Conservation (phyloP, 1,140 invertebrate species). For the Tetramorium simillimum region DNA sequence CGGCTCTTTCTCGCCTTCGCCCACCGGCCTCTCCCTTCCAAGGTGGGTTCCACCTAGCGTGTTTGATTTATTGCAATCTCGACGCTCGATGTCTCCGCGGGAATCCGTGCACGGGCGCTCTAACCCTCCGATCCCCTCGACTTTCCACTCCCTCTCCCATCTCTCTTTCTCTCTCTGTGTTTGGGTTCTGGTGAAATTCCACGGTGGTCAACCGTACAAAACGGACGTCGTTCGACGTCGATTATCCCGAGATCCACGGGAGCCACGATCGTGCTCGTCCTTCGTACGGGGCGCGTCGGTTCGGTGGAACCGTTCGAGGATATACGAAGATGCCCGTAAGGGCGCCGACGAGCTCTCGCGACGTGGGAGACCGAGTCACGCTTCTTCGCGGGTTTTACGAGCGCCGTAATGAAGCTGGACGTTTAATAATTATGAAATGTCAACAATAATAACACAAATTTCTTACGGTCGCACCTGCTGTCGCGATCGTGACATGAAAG, state of each 20-base stretch:
- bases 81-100: constrained; percentile 66
- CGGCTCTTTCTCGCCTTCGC: constrained; percentile 37
- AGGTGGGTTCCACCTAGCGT: constrained; percentile 59
- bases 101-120: constrained; percentile 53
- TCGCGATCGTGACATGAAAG: background rate
- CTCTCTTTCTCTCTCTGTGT: background rate
- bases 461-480: background rate
- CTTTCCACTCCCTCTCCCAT: background rate
- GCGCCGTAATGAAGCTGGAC: background rate
- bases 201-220: constrained; percentile 70
- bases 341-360: background rate
- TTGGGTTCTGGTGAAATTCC: constrained; percentile 54
- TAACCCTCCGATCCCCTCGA: background rate
- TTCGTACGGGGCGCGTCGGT: background rate
- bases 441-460: background rate
- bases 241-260: constrained; percentile 56
- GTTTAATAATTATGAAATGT: constrained; percentile 18
- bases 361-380: background rate
- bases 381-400: background rate
- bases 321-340: background rate
- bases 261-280: background rate
- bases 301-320: background rate
- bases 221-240: constrained; percentile 49
- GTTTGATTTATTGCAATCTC: constrained; percentile 76
- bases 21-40: background rate